Base-by-base conservation (phyloP, 2,888 invertebrate species). In the Hipparchia semele region DNA sequence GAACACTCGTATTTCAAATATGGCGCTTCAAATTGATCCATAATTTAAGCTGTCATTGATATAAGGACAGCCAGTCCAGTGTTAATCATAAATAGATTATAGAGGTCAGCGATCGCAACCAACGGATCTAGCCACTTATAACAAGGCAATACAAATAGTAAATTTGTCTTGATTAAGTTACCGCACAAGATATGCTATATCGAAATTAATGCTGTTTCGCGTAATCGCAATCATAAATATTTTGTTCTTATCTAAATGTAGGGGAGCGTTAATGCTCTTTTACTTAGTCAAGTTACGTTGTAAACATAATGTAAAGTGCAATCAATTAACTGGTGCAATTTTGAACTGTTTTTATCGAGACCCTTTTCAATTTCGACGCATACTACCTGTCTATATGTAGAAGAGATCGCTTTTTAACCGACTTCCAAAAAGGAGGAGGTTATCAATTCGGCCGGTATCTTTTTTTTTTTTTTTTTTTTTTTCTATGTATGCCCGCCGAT, bases 171-270 rank as follows among this genome's bases (percentile, higher is more conserved):
- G 61, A 71, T 59, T 71, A 39, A 66, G 39, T 73, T 72, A 65
- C 68, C 65, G 65, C 65, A 66, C 59, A 51, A 75, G 70, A 68
- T 76, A 76, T 67, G 67, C 39, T n/a, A 49, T 72, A 72, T 68
- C 53, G 39, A 67, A 72, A 73, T 74, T 70, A 75, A 73, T 73
- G 70, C 65, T 72, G 62, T 65, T 61, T 68, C 49, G 39, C 58
- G n/a, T 76, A 72, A 76, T 72, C 66, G 53, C 68, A 66, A 66
- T 71, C 71, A 67, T 76, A 76, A 76, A 76, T 71, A 68, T 73
- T 65, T 68, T 66, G 23, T 56, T 59, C 54, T 76, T 76, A 76
- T 76, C 76, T 71, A 59, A 71, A 75, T 67, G 71, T 59, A 62
- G 64, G 73, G 33, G 60, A 66, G 68, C 59, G 71, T 70, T 74